These are phyloP conservation scores for Rhopalosiphum padi DNA, from an alignment of 1,140 invertebrate species.

Conservation along the genomic window DNA sequence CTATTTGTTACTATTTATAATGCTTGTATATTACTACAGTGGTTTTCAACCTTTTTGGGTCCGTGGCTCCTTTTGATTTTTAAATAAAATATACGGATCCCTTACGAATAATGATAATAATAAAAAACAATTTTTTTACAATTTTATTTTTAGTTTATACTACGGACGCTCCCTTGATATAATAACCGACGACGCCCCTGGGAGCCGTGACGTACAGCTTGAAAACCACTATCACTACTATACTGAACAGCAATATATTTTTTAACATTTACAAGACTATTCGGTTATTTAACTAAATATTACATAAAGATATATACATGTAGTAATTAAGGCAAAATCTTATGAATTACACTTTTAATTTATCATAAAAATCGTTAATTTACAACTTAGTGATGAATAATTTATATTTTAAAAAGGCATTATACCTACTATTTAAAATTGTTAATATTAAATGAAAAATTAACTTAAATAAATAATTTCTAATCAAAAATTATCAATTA, in stretches of 20 bases:
- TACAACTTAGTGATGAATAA: not conserved
- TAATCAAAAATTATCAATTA: not conserved
- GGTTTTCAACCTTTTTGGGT: too few relatives aligned
- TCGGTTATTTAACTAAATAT: not conserved
- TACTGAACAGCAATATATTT: not conserved
- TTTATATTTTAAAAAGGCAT: too few relatives aligned
- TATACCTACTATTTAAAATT: not conserved
- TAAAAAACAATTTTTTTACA: too few relatives aligned
- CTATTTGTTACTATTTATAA: not conserved
- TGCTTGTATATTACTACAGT: not conserved
- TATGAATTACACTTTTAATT: not conserved
- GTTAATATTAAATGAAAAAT: not conserved
- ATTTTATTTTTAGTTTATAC: too few relatives aligned
- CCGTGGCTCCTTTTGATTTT: too few relatives aligned
- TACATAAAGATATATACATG: not conserved
- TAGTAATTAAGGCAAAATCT: not conserved
- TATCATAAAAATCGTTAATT: not conserved
- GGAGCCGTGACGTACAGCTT: too few relatives aligned
- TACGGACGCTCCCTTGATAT: too few relatives aligned
- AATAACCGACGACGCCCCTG: too few relatives aligned
- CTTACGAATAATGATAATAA: too few relatives aligned
- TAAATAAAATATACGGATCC: too few relatives aligned
- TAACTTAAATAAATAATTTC: not conserved
- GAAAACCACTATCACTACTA: not conserved
- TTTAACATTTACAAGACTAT: not conserved